Conservation (phyloP, 2,888 invertebrate species). For the Pachycephus smyrnensis region DNA sequence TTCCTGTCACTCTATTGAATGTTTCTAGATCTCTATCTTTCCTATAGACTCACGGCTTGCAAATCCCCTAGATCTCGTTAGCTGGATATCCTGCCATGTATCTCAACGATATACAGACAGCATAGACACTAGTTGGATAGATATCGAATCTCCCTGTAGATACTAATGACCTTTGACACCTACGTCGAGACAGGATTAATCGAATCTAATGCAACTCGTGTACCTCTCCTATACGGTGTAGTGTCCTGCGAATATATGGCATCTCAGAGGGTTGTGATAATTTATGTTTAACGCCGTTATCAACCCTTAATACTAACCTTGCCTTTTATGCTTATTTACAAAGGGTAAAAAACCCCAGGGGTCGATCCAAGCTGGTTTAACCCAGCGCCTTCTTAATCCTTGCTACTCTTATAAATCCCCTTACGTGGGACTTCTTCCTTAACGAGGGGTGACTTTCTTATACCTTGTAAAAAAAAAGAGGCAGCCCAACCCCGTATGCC, state of each 20-base stretch:
- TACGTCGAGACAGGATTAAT: background rate
- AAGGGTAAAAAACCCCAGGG: background rate
- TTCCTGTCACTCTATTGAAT: conserved; percentile 31
- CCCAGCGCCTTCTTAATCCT: background rate
- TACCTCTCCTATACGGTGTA: background rate
- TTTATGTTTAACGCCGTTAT: background rate
- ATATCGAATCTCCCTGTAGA: background rate
- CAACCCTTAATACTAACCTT: background rate
- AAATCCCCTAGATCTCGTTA: conserved; percentile 7
- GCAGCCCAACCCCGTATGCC: background rate
- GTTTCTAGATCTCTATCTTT: conserved; percentile 29
- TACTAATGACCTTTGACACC: background rate
- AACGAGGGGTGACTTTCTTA: background rate
- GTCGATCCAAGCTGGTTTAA: background rate
- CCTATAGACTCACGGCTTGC: background rate
- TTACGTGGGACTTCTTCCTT: background rate
- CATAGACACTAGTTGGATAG: background rate
- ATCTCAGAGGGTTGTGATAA: background rate
- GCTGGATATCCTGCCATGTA: background rate
- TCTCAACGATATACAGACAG: background rate
- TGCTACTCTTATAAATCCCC: background rate
- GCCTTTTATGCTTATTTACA: background rate
- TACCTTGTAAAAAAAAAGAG: background rate
- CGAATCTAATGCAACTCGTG: background rate
- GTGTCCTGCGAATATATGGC: background rate